These are phyloP conservation scores for Diprion similis DNA, from an alignment of 1,140 invertebrate genomes.

Conservation along the genomic window DNA sequence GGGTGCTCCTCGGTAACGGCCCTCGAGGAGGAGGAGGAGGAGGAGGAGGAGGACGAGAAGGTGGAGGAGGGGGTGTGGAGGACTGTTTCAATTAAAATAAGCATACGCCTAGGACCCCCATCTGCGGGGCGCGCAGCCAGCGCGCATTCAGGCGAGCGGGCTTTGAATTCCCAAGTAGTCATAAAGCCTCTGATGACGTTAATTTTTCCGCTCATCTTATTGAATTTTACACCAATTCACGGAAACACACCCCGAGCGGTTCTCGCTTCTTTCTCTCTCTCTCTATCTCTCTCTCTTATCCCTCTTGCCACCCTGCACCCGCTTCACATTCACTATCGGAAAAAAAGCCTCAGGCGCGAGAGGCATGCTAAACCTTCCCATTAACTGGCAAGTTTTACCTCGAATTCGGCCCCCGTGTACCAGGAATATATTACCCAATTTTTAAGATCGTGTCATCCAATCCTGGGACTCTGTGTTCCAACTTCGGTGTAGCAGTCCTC, in stretches of 20 bases:
- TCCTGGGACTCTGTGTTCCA: background rate
- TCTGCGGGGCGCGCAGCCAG: background rate
- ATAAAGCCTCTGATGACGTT: conserved; percentile 47
- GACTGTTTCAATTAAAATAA: conserved; percentile 63
- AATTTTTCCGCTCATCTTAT: conserved; percentile 35
- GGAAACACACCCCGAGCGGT: conserved; percentile 19
- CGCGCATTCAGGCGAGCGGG: conserved; percentile 16
- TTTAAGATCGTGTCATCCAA: background rate
- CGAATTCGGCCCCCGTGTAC: background rate
- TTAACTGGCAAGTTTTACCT: conserved; percentile 5
- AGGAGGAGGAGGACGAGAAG: conserved; percentile 23
- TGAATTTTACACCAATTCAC: conserved; percentile 30
- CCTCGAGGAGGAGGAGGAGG: conserved; percentile 31
- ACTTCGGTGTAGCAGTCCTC: too few relatives aligned
- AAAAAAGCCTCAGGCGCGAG: background rate
- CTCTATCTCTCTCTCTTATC: background rate
- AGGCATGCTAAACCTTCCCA: conserved; percentile 2
- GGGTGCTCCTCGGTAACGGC: conserved; percentile 14
- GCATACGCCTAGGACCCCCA: conserved; percentile 44
- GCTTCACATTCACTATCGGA: too few relatives aligned
- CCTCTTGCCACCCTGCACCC: background rate
- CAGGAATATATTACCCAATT: background rate
- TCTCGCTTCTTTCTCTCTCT: background rate
- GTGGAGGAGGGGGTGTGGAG: conserved; percentile 20
- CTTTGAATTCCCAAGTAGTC: conserved; percentile 27